These are phyloP conservation scores for Meles meles DNA, from an alignment of 2,113 vertebrate species.

Conservation along the genomic window DNA sequence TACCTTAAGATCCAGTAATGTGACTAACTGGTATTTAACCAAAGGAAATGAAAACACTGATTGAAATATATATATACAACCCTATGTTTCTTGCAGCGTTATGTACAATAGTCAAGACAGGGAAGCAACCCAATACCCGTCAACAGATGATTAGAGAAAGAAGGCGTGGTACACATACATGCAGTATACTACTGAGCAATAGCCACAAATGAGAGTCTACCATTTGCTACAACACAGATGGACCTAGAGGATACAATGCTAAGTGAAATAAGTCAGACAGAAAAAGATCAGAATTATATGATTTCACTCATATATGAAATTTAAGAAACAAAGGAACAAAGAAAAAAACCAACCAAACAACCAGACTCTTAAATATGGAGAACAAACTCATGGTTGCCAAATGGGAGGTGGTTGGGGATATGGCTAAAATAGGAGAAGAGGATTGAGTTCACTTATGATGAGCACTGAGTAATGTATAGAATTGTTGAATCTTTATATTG, in stretches of 20 bases:
- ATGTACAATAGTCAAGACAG: not conserved
- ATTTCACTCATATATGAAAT: not conserved
- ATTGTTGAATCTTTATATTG: not conserved
- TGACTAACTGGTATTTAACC: not conserved
- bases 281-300: not conserved
- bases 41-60: not conserved
- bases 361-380: not conserved
- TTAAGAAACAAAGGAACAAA: not conserved
- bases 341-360: too few relatives aligned
- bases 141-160: not conserved
- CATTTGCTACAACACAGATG: not conserved
- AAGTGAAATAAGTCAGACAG: not conserved
- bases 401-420: not conserved
- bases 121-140: not conserved
- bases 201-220: not conserved
- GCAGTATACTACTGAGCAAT: not conserved
- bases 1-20: not conserved
- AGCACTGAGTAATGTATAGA: not conserved
- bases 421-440: not conserved
- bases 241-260: not conserved
- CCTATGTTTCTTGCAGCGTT: not conserved
- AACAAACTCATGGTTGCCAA: not conserved
- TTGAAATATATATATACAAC: not conserved
- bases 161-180: not conserved
- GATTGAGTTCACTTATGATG: not conserved